A percentile compares a stretch with the other conserved stretches of the same genome.
Conservation (phyloP, 1,140 invertebrate species). For the Scaptomyza pallida region DNA sequence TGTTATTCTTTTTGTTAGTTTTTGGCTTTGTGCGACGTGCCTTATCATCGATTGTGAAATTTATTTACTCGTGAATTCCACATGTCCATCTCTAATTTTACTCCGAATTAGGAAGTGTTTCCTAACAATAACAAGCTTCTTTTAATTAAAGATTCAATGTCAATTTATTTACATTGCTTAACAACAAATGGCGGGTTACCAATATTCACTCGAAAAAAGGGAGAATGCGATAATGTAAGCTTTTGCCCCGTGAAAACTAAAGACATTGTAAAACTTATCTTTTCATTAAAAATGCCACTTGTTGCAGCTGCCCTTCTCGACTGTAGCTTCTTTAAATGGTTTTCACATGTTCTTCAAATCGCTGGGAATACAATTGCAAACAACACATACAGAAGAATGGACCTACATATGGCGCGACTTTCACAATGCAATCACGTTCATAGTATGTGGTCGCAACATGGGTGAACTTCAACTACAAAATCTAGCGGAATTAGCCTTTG, state of each 20-base stretch:
- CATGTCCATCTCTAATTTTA: constrained; percentile 22
- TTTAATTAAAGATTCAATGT: constrained; percentile 84
- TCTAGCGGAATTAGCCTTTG: constrained; percentile 88
- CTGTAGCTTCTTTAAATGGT: constrained; percentile 92
- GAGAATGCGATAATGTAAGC: constrained; percentile 86
- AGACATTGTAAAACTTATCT: neutral
- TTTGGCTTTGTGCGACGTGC: neutral
- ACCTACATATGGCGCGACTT: constrained; percentile 91
- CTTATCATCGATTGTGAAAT: neutral
- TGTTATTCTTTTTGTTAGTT: neutral
- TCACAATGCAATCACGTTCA: constrained; percentile 85
- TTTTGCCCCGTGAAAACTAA: constrained; percentile 22
- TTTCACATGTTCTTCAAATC: constrained; percentile 93
- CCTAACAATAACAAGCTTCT: constrained; percentile 3
- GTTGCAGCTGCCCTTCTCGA: constrained; percentile 89
- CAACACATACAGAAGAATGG: constrained; percentile 88
- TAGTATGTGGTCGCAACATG: constrained; percentile 86
- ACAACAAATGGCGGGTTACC: constrained; percentile 88
- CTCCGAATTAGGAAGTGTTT: neutral
- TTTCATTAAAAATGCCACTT: constrained; percentile 65
- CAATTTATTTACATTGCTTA: constrained; percentile 87
- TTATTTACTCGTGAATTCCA: neutral
- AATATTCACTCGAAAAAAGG: constrained; percentile 87
- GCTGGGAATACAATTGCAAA: constrained; percentile 87
- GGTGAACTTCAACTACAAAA: constrained; percentile 85